phyloP scores from a whole-genome alignment of 1,140 invertebrate genomes.

The Drosophila grimshawi region DNA sequence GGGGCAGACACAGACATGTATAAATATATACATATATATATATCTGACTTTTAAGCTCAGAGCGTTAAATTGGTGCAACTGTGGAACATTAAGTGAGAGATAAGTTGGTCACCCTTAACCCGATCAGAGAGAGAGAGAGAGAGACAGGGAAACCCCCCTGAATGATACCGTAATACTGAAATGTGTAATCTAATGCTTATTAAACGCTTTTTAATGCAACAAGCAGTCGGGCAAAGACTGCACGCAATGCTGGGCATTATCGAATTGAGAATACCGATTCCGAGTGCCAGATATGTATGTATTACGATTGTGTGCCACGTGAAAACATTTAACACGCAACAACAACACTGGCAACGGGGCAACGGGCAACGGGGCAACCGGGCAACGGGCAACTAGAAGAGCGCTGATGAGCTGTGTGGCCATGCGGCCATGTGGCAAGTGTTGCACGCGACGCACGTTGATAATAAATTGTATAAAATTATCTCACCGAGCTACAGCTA shows the following conservation, averaged over 20 bases:
- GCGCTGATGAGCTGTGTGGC: conserved; percentile 44
- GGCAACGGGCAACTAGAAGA: neutral
- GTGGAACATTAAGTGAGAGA: conserved; percentile 15
- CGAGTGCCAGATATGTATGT: conserved; percentile 42
- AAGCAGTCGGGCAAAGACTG: neutral
- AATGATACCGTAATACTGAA: conserved; percentile 3
- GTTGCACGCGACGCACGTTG: conserved; percentile 75
- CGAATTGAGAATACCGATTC: conserved; percentile 40
- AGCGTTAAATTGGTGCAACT: conserved; percentile 39
- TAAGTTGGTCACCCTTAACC: conserved; percentile 31
- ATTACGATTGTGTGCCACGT: conserved; percentile 54
- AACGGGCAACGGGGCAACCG: too few species aligned
- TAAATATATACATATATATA: neutral
- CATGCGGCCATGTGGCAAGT: conserved; percentile 71
- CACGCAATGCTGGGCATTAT: conserved; percentile 47
- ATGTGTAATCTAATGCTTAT: conserved; percentile 81
- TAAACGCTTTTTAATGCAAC: conserved; percentile 79
- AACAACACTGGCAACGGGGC: neutral
- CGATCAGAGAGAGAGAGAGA: neutral
- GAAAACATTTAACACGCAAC: conserved; percentile 80
- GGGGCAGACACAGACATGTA: neutral
- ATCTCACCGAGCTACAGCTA: conserved; percentile 46
- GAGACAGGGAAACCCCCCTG: too few species aligned
- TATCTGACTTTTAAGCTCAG: conserved; percentile 7
- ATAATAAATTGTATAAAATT: conserved; percentile 83